Base-by-base conservation (phyloP, 2,888 invertebrate species). In the Chydorus sphaericus region DNA sequence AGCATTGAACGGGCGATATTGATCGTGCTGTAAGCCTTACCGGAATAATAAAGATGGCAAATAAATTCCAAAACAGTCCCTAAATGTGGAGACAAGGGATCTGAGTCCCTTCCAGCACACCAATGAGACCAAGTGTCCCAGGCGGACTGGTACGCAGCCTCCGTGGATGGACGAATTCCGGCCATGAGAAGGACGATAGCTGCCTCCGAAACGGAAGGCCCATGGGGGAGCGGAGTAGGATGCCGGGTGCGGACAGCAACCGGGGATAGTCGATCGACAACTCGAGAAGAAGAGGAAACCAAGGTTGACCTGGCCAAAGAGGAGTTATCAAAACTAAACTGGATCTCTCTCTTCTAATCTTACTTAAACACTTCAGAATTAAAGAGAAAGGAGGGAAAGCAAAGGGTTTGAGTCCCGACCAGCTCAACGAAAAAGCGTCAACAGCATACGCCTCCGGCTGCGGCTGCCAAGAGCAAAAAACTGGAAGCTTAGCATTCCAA, bases 341-440 rank as follows among this genome's bases (percentile, higher is more conserved):
- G 39, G 39, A 18, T 23, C 23, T 18, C 8, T 39, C 39, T 16
- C 23, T 6, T 18, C 2, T 18, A 18, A 16, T 39, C 39, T 39
- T 39, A 18, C 39, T 18, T 18, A 39, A 20, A 23, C 39, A 39
- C 20, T 39, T 16, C 39, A 18, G 8, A 20, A 39, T 39, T 23
- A n/a, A 23, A 16, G 18, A 20, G 39, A 39, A 39, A 10, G 16
- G 71, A 0, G 97, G 97, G 62, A 98, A 96, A 0, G 97, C 98
- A 73, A 94, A 94, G 64, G 89, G 87, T 80, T 94, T 96, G 4
- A 96, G 90, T 70, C 99, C 99, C 73, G 99, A 99, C 98, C 98
- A 99, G 68, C 98, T 98, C 0, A 91, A 92, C 61, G 98, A 96
- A 65, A 97, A 98, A 0, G 98, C 98, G 8, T 98, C 98, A 62